Evolutionary conservation across 2,888 invertebrate genomes (phyloP).

Genomic region (Ashinkailepas kermadecensis): DNA sequence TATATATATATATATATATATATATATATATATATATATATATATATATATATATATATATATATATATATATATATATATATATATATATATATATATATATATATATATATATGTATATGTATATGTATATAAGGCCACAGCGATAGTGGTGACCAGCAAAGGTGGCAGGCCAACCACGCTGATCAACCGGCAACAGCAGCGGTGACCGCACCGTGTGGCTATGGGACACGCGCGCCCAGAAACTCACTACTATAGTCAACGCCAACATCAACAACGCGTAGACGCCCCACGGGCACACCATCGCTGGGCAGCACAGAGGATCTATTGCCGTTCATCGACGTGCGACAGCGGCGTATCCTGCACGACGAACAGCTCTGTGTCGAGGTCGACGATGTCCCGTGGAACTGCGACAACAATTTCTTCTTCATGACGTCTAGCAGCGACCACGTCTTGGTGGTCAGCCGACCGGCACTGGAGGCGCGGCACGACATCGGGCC

Average conservation of each 20-base stretch:
- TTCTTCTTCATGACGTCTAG: constrained; percentile 93
- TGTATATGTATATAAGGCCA: constrained; percentile 50
- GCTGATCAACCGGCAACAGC: constrained; percentile 90
- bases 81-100: no score
- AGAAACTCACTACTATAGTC: constrained; percentile 79
- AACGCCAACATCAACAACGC: constrained; percentile 94
- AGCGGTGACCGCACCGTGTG: constrained; percentile 95
- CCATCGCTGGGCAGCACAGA: constrained; percentile 98
- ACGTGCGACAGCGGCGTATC: constrained; percentile 78
- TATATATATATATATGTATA: no score
- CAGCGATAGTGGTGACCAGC: constrained; percentile 90
- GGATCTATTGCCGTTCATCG: constrained; percentile 93
- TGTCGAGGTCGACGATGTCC: constrained; percentile 95
- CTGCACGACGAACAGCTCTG: constrained; percentile 88
- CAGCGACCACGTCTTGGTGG: constrained; percentile 85
- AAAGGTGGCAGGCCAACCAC: constrained; percentile 93
- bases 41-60: no score
- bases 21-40: no score
- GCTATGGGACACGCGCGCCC: constrained; percentile 90
- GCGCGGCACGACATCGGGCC: constrained; percentile 63
- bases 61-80: no score
- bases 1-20: no score
- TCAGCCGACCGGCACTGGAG: constrained; percentile 76
- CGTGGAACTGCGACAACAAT: constrained; percentile 92
- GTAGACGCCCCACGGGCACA: constrained; percentile 95